Percentiles rank a stretch among this genome's conserved stretches.
Conservation (phyloP, 1,140 invertebrate genomes). For the Elysia chlorotica region DNA sequence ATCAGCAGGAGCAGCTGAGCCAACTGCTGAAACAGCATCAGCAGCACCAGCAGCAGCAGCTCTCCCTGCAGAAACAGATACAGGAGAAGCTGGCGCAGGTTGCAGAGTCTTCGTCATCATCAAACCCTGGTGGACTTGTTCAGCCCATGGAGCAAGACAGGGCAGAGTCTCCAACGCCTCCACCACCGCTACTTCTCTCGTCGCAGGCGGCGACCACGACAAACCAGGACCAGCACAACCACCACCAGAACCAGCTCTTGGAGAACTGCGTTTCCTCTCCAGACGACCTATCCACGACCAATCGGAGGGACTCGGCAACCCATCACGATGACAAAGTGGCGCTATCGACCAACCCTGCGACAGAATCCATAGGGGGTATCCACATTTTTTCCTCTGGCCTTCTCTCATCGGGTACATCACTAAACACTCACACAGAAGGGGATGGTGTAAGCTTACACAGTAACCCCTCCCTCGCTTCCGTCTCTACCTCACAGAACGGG, state of each 20-base stretch:
- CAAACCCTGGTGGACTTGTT: neutral
- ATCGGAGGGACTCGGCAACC: no score
- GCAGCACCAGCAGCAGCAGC: slow-evolving; percentile 12
- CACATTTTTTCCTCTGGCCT: no score
- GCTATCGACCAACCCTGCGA: no score
- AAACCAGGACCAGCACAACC: neutral
- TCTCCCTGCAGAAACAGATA: neutral
- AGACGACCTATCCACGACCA: no score
- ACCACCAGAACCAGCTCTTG: neutral
- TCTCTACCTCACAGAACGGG: no score
- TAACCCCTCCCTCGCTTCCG: no score
- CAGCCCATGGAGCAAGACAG: neutral
- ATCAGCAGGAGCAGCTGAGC: neutral
- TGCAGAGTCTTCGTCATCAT: neutral
- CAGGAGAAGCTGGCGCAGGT: neutral
- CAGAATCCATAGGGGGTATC: no score
- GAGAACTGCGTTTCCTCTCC: no score
- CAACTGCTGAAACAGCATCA: slow-evolving; percentile 11
- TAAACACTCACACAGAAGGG: no score
- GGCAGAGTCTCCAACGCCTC: neutral
- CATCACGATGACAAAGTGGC: no score
- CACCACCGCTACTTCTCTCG: neutral
- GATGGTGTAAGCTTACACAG: no score
- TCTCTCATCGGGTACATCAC: no score
- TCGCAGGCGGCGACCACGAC: neutral